Evolutionary conservation across 1,140 invertebrate genomes (phyloP), one percentile per base, ranked within the genome.

Genomic region (Caenorhabditis brenneri): DNA sequence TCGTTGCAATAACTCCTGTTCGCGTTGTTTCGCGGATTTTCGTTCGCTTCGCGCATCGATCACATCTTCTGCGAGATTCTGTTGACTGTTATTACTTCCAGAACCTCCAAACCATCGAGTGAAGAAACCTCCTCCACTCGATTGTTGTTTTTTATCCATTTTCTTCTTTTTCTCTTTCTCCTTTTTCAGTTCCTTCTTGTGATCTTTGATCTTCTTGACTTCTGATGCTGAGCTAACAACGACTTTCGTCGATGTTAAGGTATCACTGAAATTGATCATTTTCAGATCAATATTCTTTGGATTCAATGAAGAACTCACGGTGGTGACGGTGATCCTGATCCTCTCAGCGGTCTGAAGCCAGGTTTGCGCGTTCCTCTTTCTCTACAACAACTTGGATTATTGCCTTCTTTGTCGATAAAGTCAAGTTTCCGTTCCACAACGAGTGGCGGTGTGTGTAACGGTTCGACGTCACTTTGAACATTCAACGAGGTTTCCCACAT

Each of bases 341-440:
- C 82, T 58, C 82, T 78, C 42, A 83, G 74, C 48, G 82, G 82
- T 79, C 82, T 39, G 53, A 83, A 83, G 42, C 82, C 82, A 65
- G 82, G 82, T 79, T 83, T 83, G 69, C 82, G 82, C 82, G n/a
- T 83, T 65, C 46, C 65, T 65, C 74, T 79, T 48, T 83, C 65
- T 65, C 82, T 83, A 65, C 82, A 83, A 83, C 82, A 83, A 53
- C 49, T 65, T 33, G 82, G 74, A 83, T 83, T 79, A 83, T 83
- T 79, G 48, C 82, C 82, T 83, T 83, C 82, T 48, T 65, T 65
- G 58, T 83, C 82, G 49, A 83, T 83, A 80, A 29, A 83, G 36
- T 65, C 58, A 31, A 83, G 78, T 33, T 83, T 84, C 33, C 36
- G 81, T 42, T 42, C 65, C n/a, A 74, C 65, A 74, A 74, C 65